Percentiles rank a stretch among this genome's conserved stretches.
Evolutionary conservation across 2,113 vertebrate genomes (phyloP).

Genomic region (Rousettus leschenaultii): DNA sequence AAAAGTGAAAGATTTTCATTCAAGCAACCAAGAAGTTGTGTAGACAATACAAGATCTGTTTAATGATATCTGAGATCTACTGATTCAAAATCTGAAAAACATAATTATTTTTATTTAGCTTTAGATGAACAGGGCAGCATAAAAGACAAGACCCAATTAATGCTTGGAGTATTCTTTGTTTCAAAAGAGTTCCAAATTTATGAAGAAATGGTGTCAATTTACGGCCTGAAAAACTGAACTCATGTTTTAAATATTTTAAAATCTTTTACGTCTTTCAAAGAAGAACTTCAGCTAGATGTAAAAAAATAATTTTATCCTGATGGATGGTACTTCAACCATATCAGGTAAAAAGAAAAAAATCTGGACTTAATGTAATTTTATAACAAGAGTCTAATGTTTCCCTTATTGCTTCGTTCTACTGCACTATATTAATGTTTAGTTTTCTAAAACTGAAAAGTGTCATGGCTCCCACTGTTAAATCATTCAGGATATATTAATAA

Average conservation of each 20-base stretch:
- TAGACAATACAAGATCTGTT: neutral
- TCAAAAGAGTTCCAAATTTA: constrained; percentile 1
- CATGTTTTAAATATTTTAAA: constrained; percentile 21
- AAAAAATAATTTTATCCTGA: neutral
- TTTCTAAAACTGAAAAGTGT: neutral
- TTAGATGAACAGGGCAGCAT: neutral
- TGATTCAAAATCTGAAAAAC: constrained; percentile 24
- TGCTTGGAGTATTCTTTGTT: neutral
- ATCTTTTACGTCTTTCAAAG: neutral
- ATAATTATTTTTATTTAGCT: neutral
- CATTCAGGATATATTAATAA: neutral
- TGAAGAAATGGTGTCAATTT: neutral
- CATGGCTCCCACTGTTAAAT: neutral
- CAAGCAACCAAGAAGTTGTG: neutral
- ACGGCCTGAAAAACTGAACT: neutral
- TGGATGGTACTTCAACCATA: neutral
- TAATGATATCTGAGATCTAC: neutral
- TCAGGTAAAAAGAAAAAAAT: neutral
- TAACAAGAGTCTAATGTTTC: neutral
- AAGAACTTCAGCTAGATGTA: constrained; percentile 16
- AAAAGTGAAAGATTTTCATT: neutral
- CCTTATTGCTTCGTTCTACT: neutral
- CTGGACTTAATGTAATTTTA: neutral
- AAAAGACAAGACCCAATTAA: neutral
- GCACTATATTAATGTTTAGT: neutral